A percentile compares a stretch with the other conserved stretches of the same genome.
Evolutionary conservation across 2,797 vertebrate species (phyloP).

Genomic region (Benthosema pterotum): DNA sequence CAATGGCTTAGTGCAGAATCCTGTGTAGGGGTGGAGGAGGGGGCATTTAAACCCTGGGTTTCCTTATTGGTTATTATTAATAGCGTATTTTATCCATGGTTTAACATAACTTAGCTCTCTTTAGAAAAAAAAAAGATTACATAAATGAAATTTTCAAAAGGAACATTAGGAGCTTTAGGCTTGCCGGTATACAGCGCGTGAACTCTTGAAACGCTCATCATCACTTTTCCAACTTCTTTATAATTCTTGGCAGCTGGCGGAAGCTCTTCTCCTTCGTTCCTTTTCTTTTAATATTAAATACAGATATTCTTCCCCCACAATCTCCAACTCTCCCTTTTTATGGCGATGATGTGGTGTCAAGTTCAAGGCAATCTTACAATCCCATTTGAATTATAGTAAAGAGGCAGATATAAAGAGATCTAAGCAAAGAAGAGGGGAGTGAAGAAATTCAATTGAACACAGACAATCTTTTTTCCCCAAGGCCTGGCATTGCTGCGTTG

Average conservation of each 20-base stretch:
- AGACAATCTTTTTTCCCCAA: conserved; percentile 48
- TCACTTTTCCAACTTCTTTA: too few relatives aligned
- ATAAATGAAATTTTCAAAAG: conserved; percentile 20
- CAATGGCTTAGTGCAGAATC: conserved; percentile 8
- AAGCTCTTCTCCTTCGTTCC: too few relatives aligned
- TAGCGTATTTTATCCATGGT: conserved; percentile 9
- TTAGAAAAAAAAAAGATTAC: conserved; percentile 11
- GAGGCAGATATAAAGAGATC: conserved; percentile 45
- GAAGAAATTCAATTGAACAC: conserved; percentile 45
- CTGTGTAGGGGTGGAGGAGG: conserved; percentile 21
- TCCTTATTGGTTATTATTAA: conserved; percentile 36
- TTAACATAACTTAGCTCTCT: conserved; percentile 28
- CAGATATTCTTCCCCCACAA: too few relatives aligned
- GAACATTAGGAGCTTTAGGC: conserved; percentile 16
- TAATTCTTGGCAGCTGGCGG: too few relatives aligned
- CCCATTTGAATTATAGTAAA: conserved; percentile 21
- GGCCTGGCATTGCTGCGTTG: conserved; percentile 50
- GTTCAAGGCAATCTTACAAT: conserved; percentile 17
- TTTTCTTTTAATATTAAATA: too few relatives aligned
- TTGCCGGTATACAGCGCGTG: conserved; percentile 15
- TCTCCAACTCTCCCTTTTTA: too few relatives aligned
- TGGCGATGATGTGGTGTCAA: too few relatives aligned
- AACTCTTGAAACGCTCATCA: conserved; percentile 26
- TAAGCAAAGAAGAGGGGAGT: conserved; percentile 37
- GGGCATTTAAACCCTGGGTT: conserved; percentile 33